A percentile compares a stretch with the other conserved stretches of the same genome.
phyloP scores from a whole-genome alignment of 35 echinoderm and acorn worm genomes.

The Anneissia japonica region DNA sequence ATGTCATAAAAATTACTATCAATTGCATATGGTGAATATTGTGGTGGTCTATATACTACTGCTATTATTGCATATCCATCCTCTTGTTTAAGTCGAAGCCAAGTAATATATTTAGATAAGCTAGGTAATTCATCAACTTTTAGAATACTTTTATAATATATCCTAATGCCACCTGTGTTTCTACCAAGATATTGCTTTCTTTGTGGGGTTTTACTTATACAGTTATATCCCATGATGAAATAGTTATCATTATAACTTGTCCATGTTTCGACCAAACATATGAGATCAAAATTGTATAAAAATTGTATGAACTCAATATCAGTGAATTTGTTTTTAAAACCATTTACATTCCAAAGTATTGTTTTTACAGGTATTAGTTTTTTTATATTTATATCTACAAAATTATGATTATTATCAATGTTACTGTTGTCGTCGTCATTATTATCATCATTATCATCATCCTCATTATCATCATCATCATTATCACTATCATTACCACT shows the following conservation, averaged over 20 bases:
- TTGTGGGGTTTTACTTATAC: background rate
- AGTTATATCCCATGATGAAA: background rate
- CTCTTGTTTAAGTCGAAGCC: background rate
- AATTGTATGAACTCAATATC: background rate
- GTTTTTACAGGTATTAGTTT: background rate
- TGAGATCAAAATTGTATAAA: background rate
- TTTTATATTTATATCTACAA: background rate
- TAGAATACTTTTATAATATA: background rate
- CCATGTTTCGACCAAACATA: background rate
- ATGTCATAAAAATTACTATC: background rate
- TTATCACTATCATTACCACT: too few relatives aligned
- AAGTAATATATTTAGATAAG: background rate
- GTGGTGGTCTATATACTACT: background rate
- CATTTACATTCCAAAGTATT: background rate
- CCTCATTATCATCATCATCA: background rate
- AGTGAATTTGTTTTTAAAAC: background rate
- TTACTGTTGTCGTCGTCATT: background rate
- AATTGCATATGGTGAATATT: background rate
- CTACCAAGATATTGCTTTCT: background rate
- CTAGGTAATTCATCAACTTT: background rate
- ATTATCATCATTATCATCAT: background rate
- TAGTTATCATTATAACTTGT: background rate
- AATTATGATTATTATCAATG: background rate
- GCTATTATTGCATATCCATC: background rate
- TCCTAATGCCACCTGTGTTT: background rate